Evolutionary conservation across 1,140 invertebrate species (phyloP).

Genomic region (Neodiprion virginianus): DNA sequence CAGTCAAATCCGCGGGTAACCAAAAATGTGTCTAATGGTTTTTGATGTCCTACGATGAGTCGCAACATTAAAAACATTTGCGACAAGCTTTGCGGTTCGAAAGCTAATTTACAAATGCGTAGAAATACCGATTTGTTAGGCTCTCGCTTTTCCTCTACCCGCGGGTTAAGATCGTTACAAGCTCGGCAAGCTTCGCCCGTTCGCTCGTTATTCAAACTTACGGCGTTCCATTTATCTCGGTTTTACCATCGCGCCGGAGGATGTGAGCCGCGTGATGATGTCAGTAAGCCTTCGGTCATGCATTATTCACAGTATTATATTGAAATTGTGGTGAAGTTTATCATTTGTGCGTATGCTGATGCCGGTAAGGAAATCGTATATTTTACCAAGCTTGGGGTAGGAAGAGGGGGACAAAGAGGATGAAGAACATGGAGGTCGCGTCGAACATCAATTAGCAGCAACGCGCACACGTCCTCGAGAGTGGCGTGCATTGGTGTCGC

Average conservation of each 20-base stretch:
- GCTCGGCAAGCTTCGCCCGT: slow-evolving; percentile 15
- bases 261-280: slow-evolving; percentile 53
- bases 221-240: slow-evolving; percentile 53
- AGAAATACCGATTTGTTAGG: neutral
- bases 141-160: slow-evolving; percentile 21
- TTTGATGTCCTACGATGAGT: no score
- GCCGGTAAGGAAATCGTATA: neutral
- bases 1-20: no score
- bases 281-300: slow-evolving; percentile 45
- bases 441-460: no score
- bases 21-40: no score
- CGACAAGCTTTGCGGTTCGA: no score
- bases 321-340: slow-evolving; percentile 43
- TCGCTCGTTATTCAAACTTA: slow-evolving; percentile 56
- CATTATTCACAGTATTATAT: slow-evolving; percentile 56
- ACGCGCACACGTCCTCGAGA: no score
- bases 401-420: neutral
- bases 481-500: no score
- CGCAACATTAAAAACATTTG: no score
- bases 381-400: neutral
- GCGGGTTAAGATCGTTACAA: no score
- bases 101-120: neutral
- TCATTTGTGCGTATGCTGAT: neutral
- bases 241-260: slow-evolving; percentile 47
- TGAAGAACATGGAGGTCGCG: no score